phyloP scores from a whole-genome alignment of 30 jellyfish, hydroid and myxozoan species.

The Pelagia noctiluca region DNA sequence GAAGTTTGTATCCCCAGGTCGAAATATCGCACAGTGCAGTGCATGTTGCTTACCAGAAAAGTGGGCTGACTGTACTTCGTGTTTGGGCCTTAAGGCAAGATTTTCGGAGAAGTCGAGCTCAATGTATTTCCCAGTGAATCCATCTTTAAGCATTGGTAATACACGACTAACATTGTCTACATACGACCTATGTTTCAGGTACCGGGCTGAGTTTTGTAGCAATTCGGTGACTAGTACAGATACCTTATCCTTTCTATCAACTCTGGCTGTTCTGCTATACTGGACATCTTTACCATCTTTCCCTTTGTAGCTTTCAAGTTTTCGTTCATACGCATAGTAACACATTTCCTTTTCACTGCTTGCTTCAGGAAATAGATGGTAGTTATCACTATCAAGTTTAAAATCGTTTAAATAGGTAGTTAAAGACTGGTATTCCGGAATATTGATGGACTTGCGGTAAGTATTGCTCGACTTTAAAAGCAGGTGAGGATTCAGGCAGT shows the following conservation, averaged over 20 bases:
- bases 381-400: background rate
- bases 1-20: conserved; percentile 36
- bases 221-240: background rate
- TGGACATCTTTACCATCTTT: background rate
- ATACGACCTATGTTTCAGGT: conserved; percentile 32
- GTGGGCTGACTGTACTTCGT: conserved; percentile 45
- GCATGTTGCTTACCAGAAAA: conserved; percentile 43
- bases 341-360: background rate
- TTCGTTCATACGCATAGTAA: background rate
- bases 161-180: conserved; percentile 31
- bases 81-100: conserved; percentile 46
- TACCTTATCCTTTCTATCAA: conserved; percentile 7
- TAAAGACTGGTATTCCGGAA: background rate
- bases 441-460: background rate
- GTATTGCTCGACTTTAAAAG: background rate
- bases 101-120: conserved; percentile 53
- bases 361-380: background rate
- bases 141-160: conserved; percentile 11
- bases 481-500: conserved; percentile 39
- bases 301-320: background rate
- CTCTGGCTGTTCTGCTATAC: background rate
- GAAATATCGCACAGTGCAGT: conserved; percentile 40
- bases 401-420: background rate
- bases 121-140: conserved; percentile 1
- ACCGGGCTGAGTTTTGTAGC: conserved; percentile 22